Percentiles rank a stretch among this genome's conserved stretches.
These are phyloP conservation scores for Onychomys torridus DNA, from an alignment of 2,797 vertebrate genomes.

Conservation along the genomic window DNA sequence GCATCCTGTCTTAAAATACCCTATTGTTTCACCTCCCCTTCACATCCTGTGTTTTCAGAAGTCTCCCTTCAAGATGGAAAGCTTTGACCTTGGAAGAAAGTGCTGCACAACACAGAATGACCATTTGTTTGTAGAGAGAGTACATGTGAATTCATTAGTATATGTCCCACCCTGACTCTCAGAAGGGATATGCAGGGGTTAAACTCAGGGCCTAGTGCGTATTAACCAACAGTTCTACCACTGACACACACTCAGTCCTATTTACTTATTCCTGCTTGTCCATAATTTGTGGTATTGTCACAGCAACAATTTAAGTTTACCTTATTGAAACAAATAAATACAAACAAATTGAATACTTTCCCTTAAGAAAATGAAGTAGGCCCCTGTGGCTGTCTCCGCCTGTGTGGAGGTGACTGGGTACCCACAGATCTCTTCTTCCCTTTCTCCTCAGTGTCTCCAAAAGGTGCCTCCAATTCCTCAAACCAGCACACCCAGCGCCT, in stretches of 20 bases:
- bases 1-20: background rate
- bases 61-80: background rate
- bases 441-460: accelerated
- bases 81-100: background rate
- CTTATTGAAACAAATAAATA: background rate
- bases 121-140: background rate
- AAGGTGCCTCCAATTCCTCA: background rate
- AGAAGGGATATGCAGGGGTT: background rate
- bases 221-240: background rate
- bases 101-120: background rate
- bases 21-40: background rate
- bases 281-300: background rate
- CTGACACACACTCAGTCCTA: background rate
- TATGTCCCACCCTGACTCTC: too few relatives aligned
- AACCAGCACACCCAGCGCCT: background rate
- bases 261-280: background rate
- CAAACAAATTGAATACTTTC: background rate
- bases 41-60: background rate
- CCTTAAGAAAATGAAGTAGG: background rate
- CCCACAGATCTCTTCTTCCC: background rate
- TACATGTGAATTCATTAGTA: background rate
- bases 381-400: background rate
- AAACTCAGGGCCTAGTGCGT: background rate
- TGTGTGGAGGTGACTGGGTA: background rate
- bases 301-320: background rate